These are phyloP conservation scores for Haliclona indistincta DNA, from an alignment of 37 sponge, comb jelly and placozoan species.

Conservation along the genomic window DNA sequence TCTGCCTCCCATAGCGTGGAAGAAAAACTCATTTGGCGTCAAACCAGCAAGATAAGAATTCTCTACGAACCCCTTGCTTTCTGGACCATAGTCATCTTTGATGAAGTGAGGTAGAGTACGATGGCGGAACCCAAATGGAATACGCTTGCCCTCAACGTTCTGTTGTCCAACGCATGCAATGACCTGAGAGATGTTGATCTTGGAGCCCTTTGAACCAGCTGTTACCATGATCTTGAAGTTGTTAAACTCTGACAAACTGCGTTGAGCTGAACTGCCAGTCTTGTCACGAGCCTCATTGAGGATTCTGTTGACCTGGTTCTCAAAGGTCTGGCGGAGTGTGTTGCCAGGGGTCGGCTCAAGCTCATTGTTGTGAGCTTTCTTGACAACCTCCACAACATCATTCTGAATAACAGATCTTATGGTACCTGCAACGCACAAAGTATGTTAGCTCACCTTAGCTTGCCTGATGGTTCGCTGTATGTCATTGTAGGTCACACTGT, in stretches of 20 bases:
- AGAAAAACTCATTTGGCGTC: conserved; percentile 99
- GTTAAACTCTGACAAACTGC: conserved; percentile 95
- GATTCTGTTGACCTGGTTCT: conserved; percentile 98
- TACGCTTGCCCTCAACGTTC: conserved; percentile 99
- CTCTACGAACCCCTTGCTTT: conserved; percentile 98
- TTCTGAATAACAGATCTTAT: conserved; percentile 15
- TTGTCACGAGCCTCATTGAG: conserved; percentile 98
- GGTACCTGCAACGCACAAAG: background rate
- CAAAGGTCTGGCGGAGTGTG: conserved; percentile 98
- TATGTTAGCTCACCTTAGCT: conserved; percentile 72
- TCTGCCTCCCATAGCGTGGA: conserved; percentile 99
- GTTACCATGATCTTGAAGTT: conserved; percentile 99
- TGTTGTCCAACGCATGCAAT: conserved; percentile 99
- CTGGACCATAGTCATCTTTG: conserved; percentile 99
- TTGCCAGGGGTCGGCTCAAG: conserved; percentile 99
- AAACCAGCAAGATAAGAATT: conserved; percentile 99
- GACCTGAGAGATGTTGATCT: conserved; percentile 99
- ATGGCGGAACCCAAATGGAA: conserved; percentile 98
- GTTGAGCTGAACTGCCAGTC: conserved; percentile 95
- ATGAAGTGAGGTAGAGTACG: conserved; percentile 99
- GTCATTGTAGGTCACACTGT: conserved; percentile 86
- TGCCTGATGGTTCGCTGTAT: conserved; percentile 93
- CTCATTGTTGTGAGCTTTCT: conserved; percentile 98
- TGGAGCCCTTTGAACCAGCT: conserved; percentile 99
- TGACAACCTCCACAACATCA: conserved; percentile 98